A percentile compares a stretch with the other conserved stretches of the same genome.
These are phyloP conservation scores for Oscheius myriophilus DNA, from an alignment of 2,888 invertebrate genomes.

Conservation along the genomic window DNA sequence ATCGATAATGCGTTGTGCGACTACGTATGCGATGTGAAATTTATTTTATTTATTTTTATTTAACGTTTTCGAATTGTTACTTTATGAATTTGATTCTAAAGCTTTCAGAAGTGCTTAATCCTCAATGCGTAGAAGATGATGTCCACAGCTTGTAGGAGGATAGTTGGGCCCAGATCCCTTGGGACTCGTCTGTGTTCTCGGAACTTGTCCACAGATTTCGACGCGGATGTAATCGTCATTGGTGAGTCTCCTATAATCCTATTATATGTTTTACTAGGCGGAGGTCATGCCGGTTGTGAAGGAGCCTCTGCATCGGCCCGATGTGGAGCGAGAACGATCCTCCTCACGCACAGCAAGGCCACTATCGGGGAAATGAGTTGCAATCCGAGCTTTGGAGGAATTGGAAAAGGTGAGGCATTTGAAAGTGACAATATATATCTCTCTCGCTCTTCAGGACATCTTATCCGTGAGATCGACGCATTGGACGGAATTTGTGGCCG, in stretches of 20 bases:
- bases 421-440: too few relatives aligned
- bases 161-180: too few relatives aligned
- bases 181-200: neutral
- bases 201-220: slow-evolving; percentile 7
- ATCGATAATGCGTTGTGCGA: too few relatives aligned
- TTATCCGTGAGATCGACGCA: slow-evolving; percentile 81
- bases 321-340: slow-evolving; percentile 82
- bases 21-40: too few relatives aligned
- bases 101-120: too few relatives aligned
- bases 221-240: slow-evolving; percentile 78
- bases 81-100: too few relatives aligned
- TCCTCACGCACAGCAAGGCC: slow-evolving; percentile 84
- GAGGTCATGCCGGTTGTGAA: slow-evolving; percentile 90
- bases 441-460: slow-evolving; percentile 41
- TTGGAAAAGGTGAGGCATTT: slow-evolving; percentile 79
- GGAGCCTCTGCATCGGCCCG: slow-evolving; percentile 85
- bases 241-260: slow-evolving; percentile 2
- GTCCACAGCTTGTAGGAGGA: too few relatives aligned
- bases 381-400: slow-evolving; percentile 91
- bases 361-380: slow-evolving; percentile 89
- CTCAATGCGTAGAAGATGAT: too few relatives aligned
- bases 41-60: too few relatives aligned
- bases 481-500: slow-evolving; percentile 85
- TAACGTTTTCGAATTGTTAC: too few relatives aligned
- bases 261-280: slow-evolving; percentile 75